Conservation (phyloP, 2,888 invertebrate species). For the Drosophila setosimentum region DNA sequence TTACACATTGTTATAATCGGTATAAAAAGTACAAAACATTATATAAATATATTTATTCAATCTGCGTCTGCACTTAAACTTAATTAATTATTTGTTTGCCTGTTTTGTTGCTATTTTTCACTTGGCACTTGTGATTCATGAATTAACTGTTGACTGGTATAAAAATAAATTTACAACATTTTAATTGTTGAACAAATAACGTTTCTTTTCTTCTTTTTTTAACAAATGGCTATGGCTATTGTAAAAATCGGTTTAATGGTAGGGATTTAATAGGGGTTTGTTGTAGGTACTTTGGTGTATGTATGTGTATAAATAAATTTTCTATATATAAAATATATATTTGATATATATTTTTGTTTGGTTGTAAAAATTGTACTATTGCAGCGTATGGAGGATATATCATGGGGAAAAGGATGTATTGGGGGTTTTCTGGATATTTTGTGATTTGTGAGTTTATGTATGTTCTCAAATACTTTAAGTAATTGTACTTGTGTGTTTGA, state of each 20-base stretch:
- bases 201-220: constrained; percentile 32
- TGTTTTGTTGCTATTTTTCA: constrained; percentile 51
- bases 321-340: constrained; percentile 83
- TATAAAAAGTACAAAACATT: constrained; percentile 68
- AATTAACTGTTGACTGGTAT: constrained; percentile 66
- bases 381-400: constrained; percentile 85
- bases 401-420: constrained; percentile 38
- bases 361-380: constrained; percentile 85
- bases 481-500: constrained; percentile 64
- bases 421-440: constrained; percentile 11
- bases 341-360: constrained; percentile 80
- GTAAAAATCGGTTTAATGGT: constrained; percentile 53
- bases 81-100: constrained; percentile 44
- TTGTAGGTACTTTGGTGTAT: constrained; percentile 78
- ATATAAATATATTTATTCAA: constrained; percentile 65
- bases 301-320: constrained; percentile 84
- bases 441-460: constrained; percentile 36
- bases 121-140: constrained; percentile 62
- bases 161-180: constrained; percentile 58
- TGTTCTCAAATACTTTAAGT: constrained; percentile 82
- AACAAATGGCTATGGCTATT: constrained; percentile 77
- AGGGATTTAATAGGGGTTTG: constrained; percentile 64
- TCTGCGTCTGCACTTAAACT: constrained; percentile 57
- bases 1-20: constrained; percentile 47
- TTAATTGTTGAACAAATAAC: constrained; percentile 71